Evolutionary conservation across 2,888 invertebrate genomes (phyloP).

Genomic region (Myopa testacea): DNA sequence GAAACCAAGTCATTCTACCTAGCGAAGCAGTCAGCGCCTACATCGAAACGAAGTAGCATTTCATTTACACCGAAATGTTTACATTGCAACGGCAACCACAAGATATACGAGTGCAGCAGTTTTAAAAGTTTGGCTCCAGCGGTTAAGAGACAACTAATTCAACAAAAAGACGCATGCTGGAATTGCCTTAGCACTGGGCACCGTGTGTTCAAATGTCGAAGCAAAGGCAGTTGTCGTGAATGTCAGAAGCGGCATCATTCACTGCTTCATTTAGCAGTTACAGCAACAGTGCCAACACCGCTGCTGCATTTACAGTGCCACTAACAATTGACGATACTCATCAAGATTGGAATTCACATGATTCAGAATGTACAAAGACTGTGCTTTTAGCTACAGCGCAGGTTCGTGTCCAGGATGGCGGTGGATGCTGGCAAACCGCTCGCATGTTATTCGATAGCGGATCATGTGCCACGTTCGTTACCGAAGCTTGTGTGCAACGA

Average conservation of each 20-base stretch:
- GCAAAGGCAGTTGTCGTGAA: background rate
- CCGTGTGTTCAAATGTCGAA: too few species aligned
- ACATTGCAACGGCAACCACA: slow-evolving; percentile 1
- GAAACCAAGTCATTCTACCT: too few species aligned
- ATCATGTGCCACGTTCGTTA: slow-evolving; percentile 3
- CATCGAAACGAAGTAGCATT: background rate
- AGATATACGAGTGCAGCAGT: background rate
- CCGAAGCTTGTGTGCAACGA: slow-evolving; percentile 12
- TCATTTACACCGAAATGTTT: background rate
- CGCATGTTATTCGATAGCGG: background rate
- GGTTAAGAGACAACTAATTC: background rate
- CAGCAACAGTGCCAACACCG: too few species aligned
- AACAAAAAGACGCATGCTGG: background rate
- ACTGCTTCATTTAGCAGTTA: too few species aligned
- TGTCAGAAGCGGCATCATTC: slow-evolving; percentile 7
- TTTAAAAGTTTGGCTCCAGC: background rate
- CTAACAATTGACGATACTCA: too few species aligned
- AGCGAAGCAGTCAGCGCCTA: background rate
- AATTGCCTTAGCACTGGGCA: too few species aligned
- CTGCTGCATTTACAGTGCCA: too few species aligned
- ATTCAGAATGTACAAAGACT: background rate
- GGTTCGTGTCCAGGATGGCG: background rate
- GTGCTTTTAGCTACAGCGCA: background rate
- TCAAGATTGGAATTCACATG: too few species aligned
- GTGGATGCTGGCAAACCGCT: background rate